Percentiles rank a stretch among this genome's conserved stretches.
phyloP scores from a whole-genome alignment of 2,888 invertebrate genomes.

The Allacma fusca region DNA sequence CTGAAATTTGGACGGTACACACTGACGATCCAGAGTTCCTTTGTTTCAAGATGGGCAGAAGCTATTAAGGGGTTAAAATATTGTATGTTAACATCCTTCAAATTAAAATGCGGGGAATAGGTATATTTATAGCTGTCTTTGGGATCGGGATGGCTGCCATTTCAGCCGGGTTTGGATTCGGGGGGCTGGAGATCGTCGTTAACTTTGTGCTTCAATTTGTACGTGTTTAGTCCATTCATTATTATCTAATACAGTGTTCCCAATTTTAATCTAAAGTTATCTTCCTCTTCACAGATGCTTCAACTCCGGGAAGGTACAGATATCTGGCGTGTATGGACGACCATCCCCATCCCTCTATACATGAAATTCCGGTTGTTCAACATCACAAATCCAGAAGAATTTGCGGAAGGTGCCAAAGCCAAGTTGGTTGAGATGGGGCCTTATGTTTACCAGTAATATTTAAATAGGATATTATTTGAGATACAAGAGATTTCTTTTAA shows the following conservation, averaged over 20 bases:
- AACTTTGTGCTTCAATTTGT: neutral
- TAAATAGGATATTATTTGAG: neutral
- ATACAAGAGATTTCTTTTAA: too few species aligned
- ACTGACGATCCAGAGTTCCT: too few species aligned
- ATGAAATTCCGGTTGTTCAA: conserved; percentile 58
- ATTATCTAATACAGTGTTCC: neutral
- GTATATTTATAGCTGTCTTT: neutral
- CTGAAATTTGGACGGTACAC: too few species aligned
- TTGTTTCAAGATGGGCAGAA: too few species aligned
- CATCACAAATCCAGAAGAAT: conserved; percentile 57
- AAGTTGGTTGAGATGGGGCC: conserved; percentile 43
- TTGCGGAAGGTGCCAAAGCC: conserved; percentile 39
- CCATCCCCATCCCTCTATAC: conserved; percentile 55
- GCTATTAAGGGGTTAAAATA: too few species aligned
- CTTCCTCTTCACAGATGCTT: conserved; percentile 4
- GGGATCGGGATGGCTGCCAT: neutral
- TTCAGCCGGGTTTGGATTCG: neutral
- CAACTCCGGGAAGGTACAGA: conserved; percentile 48
- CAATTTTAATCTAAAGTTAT: neutral
- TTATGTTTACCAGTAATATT: conserved; percentile 43
- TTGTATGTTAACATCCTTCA: too few species aligned
- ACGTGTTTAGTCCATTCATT: neutral
- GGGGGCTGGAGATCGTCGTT: neutral
- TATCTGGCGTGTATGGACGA: conserved; percentile 54
- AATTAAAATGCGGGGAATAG: neutral